A percentile compares a stretch with the other conserved stretches of the same genome.
Conservation (phyloP, 2,113 vertebrate species). For the Stigmatopora argus region DNA sequence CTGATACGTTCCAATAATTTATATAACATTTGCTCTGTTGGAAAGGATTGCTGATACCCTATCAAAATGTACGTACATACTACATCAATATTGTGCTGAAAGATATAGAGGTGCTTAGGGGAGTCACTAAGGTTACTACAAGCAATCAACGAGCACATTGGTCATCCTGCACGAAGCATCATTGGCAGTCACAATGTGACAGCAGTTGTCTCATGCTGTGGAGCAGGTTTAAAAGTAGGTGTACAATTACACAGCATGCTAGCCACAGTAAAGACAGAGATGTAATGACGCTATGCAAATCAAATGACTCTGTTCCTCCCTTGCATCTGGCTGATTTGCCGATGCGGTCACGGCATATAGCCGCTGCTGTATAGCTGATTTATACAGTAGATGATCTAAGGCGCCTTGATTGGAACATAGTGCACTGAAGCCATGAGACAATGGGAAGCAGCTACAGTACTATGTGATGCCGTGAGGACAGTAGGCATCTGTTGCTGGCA, state of each 20-base stretch:
- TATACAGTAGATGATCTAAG: conserved; percentile 39
- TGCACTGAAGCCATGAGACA: conserved; percentile 39
- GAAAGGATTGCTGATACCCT: too few species aligned
- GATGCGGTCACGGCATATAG: conserved; percentile 19
- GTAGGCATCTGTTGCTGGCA: conserved; percentile 27
- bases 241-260: conserved; percentile 25
- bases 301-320: conserved; percentile 28
- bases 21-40: too few species aligned
- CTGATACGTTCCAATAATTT: too few species aligned
- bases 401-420: conserved; percentile 43
- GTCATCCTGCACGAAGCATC: conserved; percentile 38
- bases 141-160: not conserved
- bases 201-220: conserved; percentile 15
- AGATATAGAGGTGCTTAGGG: not conserved
- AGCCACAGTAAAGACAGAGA: conserved; percentile 34
- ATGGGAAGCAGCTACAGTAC: conserved; percentile 35
- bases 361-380: conserved; percentile 11
- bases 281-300: conserved; percentile 32
- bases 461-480: conserved; percentile 29
- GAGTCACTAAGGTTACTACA: not conserved
- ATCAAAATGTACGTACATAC: too few species aligned
- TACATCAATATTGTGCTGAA: not conserved
- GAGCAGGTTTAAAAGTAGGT: conserved; percentile 28
- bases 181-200: conserved; percentile 39
- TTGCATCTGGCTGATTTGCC: conserved; percentile 38